Percentiles rank a stretch among this genome's conserved stretches.
These are phyloP conservation scores for Operophtera brumata DNA, from an alignment of 2,888 invertebrate species.

Conservation along the genomic window DNA sequence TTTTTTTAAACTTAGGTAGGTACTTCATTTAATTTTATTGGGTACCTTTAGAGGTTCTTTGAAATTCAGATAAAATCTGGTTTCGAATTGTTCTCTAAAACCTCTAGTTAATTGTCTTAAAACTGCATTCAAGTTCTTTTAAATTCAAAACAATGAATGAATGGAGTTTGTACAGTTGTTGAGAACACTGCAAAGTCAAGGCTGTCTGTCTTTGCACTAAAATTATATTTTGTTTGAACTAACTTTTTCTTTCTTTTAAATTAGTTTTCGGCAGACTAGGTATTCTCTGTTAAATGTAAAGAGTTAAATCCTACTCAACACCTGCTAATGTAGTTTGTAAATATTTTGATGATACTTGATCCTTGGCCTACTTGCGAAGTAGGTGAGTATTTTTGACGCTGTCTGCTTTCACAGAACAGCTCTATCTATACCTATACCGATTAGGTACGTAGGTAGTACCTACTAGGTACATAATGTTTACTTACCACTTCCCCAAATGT, in stretches of 20 bases:
- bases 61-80: too few relatives aligned
- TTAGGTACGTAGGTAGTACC: not conserved
- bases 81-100: too few relatives aligned
- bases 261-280: too few relatives aligned
- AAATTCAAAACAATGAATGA: not conserved
- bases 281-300: too few relatives aligned
- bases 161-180: slow-evolving; percentile 10
- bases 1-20: too few relatives aligned
- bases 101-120: too few relatives aligned
- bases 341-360: not conserved
- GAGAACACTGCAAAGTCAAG: slow-evolving; percentile 1
- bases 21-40: too few relatives aligned
- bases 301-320: not conserved
- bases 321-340: not conserved
- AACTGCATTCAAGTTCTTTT: not conserved
- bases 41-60: too few relatives aligned
- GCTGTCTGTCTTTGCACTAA: slow-evolving; percentile 1
- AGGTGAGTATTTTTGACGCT: slow-evolving; percentile 5
- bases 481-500: too few relatives aligned
- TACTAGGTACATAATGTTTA: too few relatives aligned
- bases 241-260: too few relatives aligned
- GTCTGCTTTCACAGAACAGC: slow-evolving; percentile 1
- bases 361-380: slow-evolving; percentile 13
- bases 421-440: too few relatives aligned
- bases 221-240: not conserved